These are phyloP conservation scores for Synanthedon andrenaeformis DNA, from an alignment of 2,888 invertebrate species.

Conservation along the genomic window DNA sequence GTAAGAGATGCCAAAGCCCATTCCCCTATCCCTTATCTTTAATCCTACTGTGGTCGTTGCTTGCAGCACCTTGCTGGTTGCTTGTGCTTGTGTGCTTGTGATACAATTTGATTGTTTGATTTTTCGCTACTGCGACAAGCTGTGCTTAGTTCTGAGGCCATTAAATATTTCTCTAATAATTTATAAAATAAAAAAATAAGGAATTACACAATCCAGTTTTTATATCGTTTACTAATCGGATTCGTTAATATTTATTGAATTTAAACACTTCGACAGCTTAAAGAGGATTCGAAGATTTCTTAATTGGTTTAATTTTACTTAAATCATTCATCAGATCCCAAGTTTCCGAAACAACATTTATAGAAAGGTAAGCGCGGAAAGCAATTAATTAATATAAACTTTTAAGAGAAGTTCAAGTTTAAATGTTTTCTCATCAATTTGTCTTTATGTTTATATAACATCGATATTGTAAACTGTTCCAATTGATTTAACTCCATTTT, in stretches of 20 bases:
- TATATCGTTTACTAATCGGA: neutral
- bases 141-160: too few relatives aligned
- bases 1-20: too few relatives aligned
- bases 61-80: too few relatives aligned
- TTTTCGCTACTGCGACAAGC: too few relatives aligned
- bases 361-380: constrained; percentile 25
- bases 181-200: too few relatives aligned
- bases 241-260: neutral
- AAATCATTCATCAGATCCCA: constrained; percentile 37
- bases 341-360: constrained; percentile 29
- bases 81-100: too few relatives aligned
- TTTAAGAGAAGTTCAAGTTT: constrained; percentile 23
- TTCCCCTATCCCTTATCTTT: too few relatives aligned
- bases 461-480: constrained; percentile 8
- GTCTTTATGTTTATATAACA: constrained; percentile 12
- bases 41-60: too few relatives aligned
- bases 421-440: constrained; percentile 24
- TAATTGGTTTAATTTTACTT: constrained; percentile 47
- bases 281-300: constrained; percentile 27
- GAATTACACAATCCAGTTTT: neutral
- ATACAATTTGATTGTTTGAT: too few relatives aligned
- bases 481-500: constrained; percentile 11
- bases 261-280: constrained; percentile 29
- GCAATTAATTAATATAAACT: constrained; percentile 41
- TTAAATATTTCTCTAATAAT: too few relatives aligned